These are phyloP conservation scores for Catharus fuscescens DNA, from an alignment of 2,113 vertebrate species.

Conservation along the genomic window DNA sequence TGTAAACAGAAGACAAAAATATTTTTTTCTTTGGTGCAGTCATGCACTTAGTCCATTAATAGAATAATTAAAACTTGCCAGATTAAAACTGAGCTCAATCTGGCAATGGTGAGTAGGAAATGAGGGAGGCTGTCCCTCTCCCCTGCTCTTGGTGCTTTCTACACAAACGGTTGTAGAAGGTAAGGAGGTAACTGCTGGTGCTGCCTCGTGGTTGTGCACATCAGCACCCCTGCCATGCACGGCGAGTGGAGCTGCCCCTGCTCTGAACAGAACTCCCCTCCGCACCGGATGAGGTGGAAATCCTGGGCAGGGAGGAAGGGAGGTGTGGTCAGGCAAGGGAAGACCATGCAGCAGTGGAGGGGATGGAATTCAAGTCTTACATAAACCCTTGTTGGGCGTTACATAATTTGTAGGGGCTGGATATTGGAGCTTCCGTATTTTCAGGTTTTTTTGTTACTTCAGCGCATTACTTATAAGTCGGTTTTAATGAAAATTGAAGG, in stretches of 20 bases:
- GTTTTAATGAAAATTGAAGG: not conserved
- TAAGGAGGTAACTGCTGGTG: not conserved
- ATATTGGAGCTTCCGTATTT: not conserved
- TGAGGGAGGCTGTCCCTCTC: not conserved
- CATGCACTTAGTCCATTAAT: not conserved
- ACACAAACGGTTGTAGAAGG: not conserved
- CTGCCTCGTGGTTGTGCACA: rapidly evolving
- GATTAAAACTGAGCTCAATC: not conserved
- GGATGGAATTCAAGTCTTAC: not conserved
- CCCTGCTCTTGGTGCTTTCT: rapidly evolving
- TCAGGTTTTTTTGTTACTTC: not conserved
- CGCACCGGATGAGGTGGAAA: rapidly evolving
- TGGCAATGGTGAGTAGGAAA: not conserved
- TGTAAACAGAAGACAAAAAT: not conserved
- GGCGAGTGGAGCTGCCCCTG: not conserved
- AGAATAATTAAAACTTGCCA: not conserved
- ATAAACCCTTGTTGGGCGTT: not conserved
- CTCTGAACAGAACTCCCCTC: rapidly evolving
- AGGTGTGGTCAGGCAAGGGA: not conserved
- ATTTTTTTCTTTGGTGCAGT: not conserved
- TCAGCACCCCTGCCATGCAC: rapidly evolving
- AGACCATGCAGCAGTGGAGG: not conserved
- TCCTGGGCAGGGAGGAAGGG: not conserved
- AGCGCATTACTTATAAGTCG: not conserved
- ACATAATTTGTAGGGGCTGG: not conserved